A percentile compares a stretch with the other conserved stretches of the same genome.
Evolutionary conservation across 2,797 vertebrate genomes (phyloP).

Genomic region (Mus minutoides): DNA sequence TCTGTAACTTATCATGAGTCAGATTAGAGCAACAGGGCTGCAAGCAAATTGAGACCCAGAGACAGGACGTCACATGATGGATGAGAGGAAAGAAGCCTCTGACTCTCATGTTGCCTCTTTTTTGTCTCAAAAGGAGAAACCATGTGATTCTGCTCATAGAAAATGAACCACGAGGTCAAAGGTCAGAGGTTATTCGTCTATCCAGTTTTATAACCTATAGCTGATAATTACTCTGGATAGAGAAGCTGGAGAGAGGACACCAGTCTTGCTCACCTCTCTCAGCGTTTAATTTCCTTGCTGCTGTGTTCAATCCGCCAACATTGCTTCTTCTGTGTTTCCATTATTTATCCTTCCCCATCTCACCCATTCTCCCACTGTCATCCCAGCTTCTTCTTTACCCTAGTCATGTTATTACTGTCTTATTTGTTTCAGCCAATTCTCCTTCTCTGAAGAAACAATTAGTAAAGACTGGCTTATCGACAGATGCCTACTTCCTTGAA

Average conservation of each 20-base stretch:
- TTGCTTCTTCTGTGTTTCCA: constrained; percentile 45
- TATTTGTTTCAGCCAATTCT: constrained; percentile 54
- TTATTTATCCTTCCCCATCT: constrained; percentile 51
- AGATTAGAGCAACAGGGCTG: neutral
- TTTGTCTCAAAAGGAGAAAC: constrained; percentile 26
- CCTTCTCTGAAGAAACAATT: neutral
- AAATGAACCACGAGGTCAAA: constrained; percentile 46
- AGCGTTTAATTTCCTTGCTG: constrained; percentile 63
- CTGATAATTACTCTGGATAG: constrained; percentile 40
- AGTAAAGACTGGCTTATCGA: constrained; percentile 10
- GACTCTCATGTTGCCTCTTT: neutral
- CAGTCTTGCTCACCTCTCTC: neutral
- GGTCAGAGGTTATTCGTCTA: constrained; percentile 49
- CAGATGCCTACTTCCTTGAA: constrained; percentile 38
- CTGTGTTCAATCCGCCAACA: neutral
- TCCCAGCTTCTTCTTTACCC: constrained; percentile 38
- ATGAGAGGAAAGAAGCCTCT: constrained; percentile 1
- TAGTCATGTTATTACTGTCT: neutral
- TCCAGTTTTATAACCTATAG: constrained; percentile 41
- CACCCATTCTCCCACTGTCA: constrained; percentile 44
- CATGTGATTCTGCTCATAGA: neutral
- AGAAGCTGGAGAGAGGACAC: constrained; percentile 7
- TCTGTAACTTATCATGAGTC: neutral
- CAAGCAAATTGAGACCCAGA: constrained; percentile 20
- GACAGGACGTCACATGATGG: neutral